Conservation (phyloP, 2,797 vertebrate genomes). For the Limnodromus scolopaceus region DNA sequence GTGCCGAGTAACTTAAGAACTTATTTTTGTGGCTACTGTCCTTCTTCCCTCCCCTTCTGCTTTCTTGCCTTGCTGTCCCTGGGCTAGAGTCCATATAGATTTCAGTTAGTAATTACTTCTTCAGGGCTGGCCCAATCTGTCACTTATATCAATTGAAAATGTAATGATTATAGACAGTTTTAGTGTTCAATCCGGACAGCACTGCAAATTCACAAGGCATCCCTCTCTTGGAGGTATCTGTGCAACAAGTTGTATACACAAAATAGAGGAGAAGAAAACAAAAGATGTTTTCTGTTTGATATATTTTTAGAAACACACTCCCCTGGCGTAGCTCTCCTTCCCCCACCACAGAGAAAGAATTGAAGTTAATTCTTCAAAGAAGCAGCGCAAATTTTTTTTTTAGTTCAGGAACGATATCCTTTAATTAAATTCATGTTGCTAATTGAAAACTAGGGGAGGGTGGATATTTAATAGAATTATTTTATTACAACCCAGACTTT, state of each 20-base stretch:
- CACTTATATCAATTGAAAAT: background rate
- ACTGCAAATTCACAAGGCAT: background rate
- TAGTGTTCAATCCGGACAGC: background rate
- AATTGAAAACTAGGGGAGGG: conserved; percentile 36
- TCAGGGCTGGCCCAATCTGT: background rate
- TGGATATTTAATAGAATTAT: conserved; percentile 28
- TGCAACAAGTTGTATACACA: background rate
- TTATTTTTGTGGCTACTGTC: background rate
- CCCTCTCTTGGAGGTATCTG: background rate
- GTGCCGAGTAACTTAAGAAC: background rate
- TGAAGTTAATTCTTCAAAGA: background rate
- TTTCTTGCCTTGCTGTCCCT: background rate
- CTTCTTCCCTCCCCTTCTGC: background rate
- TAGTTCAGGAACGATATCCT: background rate
- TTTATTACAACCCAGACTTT: conserved; percentile 38
- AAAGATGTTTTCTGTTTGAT: background rate
- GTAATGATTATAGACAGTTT: background rate
- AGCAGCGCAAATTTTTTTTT: background rate
- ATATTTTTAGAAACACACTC: background rate
- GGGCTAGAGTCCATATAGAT: background rate
- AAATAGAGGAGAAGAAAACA: background rate
- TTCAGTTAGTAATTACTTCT: background rate
- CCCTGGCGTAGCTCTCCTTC: background rate
- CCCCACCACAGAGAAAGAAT: background rate
- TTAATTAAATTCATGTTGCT: conserved; percentile 59